Evolutionary conservation across 23 tunicate species (phyloP).

Genomic region (Styela plicata): DNA sequence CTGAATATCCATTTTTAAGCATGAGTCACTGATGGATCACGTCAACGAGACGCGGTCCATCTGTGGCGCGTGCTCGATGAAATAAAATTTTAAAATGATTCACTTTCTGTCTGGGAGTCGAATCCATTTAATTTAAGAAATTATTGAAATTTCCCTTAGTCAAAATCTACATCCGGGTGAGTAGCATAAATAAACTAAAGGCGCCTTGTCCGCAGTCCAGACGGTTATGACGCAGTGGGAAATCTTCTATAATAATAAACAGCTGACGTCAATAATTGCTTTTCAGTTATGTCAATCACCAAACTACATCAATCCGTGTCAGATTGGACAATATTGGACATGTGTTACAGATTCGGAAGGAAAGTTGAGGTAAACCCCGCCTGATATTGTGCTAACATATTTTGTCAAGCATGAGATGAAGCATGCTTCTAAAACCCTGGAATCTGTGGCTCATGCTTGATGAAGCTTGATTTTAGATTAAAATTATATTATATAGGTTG

Average conservation of each 20-base stretch:
- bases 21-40: no score
- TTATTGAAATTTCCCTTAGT: background rate
- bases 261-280: background rate
- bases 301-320: conserved; percentile 44
- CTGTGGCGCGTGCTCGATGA: no score
- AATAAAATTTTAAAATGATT: no score
- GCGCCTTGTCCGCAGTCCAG: background rate
- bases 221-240: background rate
- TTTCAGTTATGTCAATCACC: conserved; percentile 19
- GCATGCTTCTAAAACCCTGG: no score
- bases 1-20: no score
- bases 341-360: conserved; percentile 43
- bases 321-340: conserved; percentile 64
- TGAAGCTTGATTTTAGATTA: no score
- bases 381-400: no score
- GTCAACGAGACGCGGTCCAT: no score
- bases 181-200: background rate
- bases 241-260: background rate
- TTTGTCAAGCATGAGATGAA: no score
- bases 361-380: conserved; percentile 43
- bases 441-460: no score
- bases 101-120: no score
- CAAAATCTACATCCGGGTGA: background rate
- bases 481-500: no score
- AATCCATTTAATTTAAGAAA: background rate